These are phyloP conservation scores for Hippocampus abdominalis DNA, from an alignment of 2,113 vertebrate genomes.

Conservation along the genomic window DNA sequence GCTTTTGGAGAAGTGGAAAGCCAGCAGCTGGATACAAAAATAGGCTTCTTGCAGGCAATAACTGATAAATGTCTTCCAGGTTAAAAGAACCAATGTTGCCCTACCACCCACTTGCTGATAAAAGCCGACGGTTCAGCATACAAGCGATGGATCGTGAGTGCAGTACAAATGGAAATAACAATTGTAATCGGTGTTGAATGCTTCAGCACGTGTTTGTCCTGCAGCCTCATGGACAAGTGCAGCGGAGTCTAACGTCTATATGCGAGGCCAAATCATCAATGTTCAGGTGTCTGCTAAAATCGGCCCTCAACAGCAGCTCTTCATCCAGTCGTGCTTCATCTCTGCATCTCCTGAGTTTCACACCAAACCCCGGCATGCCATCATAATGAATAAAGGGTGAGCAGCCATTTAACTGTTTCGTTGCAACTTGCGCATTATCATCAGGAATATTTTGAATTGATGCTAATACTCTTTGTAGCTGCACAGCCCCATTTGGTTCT, in stretches of 20 bases:
- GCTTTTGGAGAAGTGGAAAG: not conserved
- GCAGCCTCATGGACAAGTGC: conserved; percentile 52
- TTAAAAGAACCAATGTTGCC: not conserved
- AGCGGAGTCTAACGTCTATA: conserved; percentile 41
- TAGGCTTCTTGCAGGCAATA: not conserved
- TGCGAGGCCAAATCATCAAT: conserved; percentile 48
- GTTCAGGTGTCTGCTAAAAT: conserved; percentile 48
- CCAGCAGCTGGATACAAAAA: not conserved
- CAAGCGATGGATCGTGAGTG: conserved; percentile 58
- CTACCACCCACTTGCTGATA: not conserved
- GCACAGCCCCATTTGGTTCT: conserved; percentile 37
- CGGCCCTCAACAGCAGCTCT: conserved; percentile 43
- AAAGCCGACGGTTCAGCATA: conserved; percentile 26
- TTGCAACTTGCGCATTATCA: not conserved
- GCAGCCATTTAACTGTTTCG: not conserved
- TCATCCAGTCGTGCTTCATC: conserved; percentile 60
- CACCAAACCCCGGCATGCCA: conserved; percentile 20
- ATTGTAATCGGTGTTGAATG: not conserved
- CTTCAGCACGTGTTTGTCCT: not conserved
- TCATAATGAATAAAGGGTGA: conserved; percentile 68
- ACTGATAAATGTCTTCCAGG: conserved; percentile 20
- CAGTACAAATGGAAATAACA: no score
- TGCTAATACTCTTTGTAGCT: conserved; percentile 35
- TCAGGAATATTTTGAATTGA: not conserved
- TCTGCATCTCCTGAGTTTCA: conserved; percentile 37